phyloP scores from a whole-genome alignment of 1,140 invertebrate genomes.

The Campodea augens region DNA sequence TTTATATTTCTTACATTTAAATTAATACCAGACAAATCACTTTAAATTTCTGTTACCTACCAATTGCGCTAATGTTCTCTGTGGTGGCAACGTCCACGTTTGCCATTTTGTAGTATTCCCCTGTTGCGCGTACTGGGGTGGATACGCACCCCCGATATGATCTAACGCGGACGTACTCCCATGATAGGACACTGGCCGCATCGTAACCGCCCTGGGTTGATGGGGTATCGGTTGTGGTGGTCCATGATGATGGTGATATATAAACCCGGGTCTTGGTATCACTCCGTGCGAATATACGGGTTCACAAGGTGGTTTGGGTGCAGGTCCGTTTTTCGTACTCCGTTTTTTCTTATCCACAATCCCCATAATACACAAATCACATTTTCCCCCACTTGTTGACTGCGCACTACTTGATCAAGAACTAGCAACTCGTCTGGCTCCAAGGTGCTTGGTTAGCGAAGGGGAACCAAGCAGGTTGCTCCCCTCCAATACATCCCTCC shows the following conservation, averaged over 20 bases:
- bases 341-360: neutral
- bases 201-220: neutral
- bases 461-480: too few species aligned
- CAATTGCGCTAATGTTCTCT: conserved; percentile 2
- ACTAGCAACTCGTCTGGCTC: too few species aligned
- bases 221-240: too few species aligned
- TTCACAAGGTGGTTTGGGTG: too few species aligned
- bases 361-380: neutral
- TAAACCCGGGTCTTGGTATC: neutral
- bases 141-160: neutral
- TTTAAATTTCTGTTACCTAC: neutral
- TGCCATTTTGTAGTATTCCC: too few species aligned
- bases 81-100: conserved; percentile 4
- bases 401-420: too few species aligned
- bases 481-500: too few species aligned
- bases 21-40: neutral
- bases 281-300: neutral
- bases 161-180: neutral
- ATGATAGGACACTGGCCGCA: neutral
- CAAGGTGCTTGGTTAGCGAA: too few species aligned
- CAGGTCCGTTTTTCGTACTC: neutral
- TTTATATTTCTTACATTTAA: too few species aligned
- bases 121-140: neutral
- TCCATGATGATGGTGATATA: neutral
- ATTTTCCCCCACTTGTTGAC: too few species aligned